Conservation (phyloP, 2,113 vertebrate species). For the Cacatua alba region DNA sequence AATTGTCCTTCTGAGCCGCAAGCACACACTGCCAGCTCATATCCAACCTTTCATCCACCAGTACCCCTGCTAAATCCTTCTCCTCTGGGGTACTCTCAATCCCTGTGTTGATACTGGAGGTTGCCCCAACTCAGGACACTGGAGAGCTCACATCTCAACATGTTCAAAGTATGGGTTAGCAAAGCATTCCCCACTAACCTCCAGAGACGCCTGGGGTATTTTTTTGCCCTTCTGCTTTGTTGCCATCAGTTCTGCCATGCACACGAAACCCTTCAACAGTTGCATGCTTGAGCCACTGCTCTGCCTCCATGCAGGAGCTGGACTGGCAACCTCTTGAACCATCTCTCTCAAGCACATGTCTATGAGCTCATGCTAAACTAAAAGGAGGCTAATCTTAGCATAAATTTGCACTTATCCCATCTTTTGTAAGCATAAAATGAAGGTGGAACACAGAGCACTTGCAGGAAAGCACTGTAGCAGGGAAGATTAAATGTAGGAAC, state of each 20-base stretch:
- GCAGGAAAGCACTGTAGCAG: neutral
- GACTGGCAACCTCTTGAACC: slow-evolving; percentile 37
- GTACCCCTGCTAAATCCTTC: neutral
- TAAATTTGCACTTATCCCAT: slow-evolving; percentile 70
- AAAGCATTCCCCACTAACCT: neutral
- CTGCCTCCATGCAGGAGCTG: neutral
- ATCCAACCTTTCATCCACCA: neutral
- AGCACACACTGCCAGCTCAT: neutral
- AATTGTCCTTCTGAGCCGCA: neutral
- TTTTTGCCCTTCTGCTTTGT: neutral
- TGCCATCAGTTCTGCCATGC: rapidly evolving
- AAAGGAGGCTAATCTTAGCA: slow-evolving; percentile 69
- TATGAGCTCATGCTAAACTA: slow-evolving; percentile 53
- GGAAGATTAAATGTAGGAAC: slow-evolving; percentile 45
- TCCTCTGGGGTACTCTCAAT: neutral
- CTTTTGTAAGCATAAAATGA: slow-evolving; percentile 65
- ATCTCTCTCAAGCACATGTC: slow-evolving; percentile 10
- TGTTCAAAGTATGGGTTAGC: neutral
- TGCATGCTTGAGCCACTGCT: rapidly evolving
- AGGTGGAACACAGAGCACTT: slow-evolving; percentile 29
- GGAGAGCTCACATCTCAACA: neutral
- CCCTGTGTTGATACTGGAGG: neutral
- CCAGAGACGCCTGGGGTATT: neutral
- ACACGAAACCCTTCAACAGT: neutral
- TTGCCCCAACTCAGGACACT: neutral